Conservation (phyloP, 2,113 vertebrate genomes). For the Xiphias gladius region DNA sequence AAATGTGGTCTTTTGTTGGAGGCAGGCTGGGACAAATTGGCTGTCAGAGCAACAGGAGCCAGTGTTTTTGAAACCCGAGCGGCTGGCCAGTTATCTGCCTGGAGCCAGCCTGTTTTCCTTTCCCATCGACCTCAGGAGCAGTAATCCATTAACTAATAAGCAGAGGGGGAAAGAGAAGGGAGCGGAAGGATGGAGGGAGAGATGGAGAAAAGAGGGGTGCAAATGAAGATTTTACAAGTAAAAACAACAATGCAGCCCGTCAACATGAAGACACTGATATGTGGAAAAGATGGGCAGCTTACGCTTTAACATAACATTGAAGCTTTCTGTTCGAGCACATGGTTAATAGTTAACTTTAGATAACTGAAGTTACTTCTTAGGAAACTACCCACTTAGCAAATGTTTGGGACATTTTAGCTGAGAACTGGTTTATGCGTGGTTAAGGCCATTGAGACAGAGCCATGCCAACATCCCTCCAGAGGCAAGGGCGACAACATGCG, state of each 20-base stretch:
- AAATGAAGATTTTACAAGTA: constrained; percentile 27
- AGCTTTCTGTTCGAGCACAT: not conserved
- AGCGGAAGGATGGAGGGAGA: not conserved
- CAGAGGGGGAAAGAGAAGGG: not conserved
- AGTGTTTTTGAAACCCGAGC: constrained; percentile 85
- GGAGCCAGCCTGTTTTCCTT: constrained; percentile 80
- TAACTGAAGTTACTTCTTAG: not conserved
- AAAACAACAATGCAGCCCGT: constrained; percentile 19
- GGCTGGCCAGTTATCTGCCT: constrained; percentile 70
- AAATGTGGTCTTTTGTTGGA: constrained; percentile 81
- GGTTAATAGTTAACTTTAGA: not conserved
- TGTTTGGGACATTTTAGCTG: not conserved
- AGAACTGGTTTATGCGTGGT: not conserved
- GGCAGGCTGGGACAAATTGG: constrained; percentile 74
- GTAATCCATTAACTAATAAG: constrained; percentile 86
- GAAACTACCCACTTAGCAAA: not conserved
- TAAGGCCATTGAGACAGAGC: constrained; percentile 34
- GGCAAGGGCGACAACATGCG: constrained; percentile 61
- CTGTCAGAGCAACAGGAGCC: constrained; percentile 80
- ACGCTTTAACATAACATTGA: not conserved
- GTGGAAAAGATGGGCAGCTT: not conserved
- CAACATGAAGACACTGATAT: constrained; percentile 1
- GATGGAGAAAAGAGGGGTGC: not conserved
- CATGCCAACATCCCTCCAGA: constrained; percentile 60
- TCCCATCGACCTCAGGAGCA: constrained; percentile 74